Conservation (phyloP, 2,888 invertebrate species). For the Rugalucina vietnamica region DNA sequence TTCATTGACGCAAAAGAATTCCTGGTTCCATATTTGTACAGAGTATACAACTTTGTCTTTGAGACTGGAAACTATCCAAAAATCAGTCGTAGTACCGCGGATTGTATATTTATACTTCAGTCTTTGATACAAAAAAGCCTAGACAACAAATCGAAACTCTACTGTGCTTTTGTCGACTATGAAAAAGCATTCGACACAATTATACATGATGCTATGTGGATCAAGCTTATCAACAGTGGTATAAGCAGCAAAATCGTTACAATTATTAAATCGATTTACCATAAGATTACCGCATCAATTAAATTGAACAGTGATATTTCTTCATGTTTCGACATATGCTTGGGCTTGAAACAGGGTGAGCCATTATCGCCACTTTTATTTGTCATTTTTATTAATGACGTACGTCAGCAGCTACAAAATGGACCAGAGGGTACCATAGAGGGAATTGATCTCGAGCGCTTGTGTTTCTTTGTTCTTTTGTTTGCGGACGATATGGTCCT, state of each 20-base stretch:
- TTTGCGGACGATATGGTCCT: not conserved
- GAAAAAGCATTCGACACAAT: constrained; percentile 1
- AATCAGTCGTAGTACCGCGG: not conserved
- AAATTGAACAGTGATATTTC: not conserved
- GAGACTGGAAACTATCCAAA: constrained; percentile 32
- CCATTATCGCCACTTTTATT: not conserved
- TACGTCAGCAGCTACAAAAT: not conserved
- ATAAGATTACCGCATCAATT: not conserved
- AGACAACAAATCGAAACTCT: constrained; percentile 5
- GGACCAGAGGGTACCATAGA: not conserved
- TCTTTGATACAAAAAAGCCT: constrained; percentile 9
- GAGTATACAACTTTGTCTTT: constrained; percentile 29
- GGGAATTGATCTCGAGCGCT: not conserved
- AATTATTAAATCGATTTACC: constrained; percentile 10
- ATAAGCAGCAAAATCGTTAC: constrained; percentile 11
- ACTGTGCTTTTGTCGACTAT: not conserved
- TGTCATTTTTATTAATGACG: not conserved
- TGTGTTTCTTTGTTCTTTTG: not conserved
- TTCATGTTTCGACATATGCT: too few relatives aligned
- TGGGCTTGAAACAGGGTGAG: not conserved
- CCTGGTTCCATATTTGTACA: constrained; percentile 26
- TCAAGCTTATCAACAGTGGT: not conserved
- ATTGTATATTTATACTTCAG: constrained; percentile 13
- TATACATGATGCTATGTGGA: constrained; percentile 15
- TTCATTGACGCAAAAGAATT: constrained; percentile 25